Evolutionary conservation across 1,140 invertebrate genomes (phyloP).

Genomic region (Pomacea maculata): DNA sequence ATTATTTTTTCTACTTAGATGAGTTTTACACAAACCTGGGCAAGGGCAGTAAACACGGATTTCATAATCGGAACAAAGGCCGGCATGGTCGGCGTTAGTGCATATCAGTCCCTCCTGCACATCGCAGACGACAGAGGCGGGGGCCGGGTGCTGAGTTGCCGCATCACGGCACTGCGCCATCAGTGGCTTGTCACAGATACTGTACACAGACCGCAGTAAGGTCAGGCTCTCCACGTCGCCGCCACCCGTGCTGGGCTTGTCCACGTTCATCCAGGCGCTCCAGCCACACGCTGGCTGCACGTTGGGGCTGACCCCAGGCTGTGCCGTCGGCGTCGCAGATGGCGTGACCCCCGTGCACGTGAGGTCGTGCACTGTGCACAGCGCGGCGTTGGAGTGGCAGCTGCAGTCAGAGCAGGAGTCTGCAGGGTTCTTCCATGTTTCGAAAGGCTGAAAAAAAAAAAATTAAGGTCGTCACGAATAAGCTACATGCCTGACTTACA

Average conservation of each 20-base stretch:
- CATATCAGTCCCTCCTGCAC: slow-evolving; percentile 62
- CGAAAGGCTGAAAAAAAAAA: slow-evolving; percentile 16
- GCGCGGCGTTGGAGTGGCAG: slow-evolving; percentile 42
- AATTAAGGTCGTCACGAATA: neutral
- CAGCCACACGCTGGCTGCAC: slow-evolving; percentile 41
- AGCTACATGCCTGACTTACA: too few species aligned
- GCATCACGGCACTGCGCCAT: slow-evolving; percentile 51
- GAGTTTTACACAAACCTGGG: neutral
- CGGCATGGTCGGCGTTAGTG: slow-evolving; percentile 54
- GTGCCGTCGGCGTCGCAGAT: slow-evolving; percentile 8
- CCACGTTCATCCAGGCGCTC: slow-evolving; percentile 54
- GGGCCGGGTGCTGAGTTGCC: slow-evolving; percentile 20
- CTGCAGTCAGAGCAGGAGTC: slow-evolving; percentile 45
- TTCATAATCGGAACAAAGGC: slow-evolving; percentile 65
- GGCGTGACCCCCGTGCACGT: slow-evolving; percentile 12
- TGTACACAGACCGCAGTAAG: slow-evolving; percentile 21
- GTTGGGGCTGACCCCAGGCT: neutral
- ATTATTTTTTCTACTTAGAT: too few species aligned
- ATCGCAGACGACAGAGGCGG: slow-evolving; percentile 53
- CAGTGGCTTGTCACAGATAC: slow-evolving; percentile 44
- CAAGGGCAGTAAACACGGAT: slow-evolving; percentile 66
- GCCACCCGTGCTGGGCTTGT: slow-evolving; percentile 40
- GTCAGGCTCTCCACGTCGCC: slow-evolving; percentile 52
- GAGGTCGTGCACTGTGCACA: slow-evolving; percentile 34
- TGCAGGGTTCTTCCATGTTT: slow-evolving; percentile 44